Evolutionary conservation across 2,113 vertebrate species (phyloP).

Genomic region (Percopsis transmontana): DNA sequence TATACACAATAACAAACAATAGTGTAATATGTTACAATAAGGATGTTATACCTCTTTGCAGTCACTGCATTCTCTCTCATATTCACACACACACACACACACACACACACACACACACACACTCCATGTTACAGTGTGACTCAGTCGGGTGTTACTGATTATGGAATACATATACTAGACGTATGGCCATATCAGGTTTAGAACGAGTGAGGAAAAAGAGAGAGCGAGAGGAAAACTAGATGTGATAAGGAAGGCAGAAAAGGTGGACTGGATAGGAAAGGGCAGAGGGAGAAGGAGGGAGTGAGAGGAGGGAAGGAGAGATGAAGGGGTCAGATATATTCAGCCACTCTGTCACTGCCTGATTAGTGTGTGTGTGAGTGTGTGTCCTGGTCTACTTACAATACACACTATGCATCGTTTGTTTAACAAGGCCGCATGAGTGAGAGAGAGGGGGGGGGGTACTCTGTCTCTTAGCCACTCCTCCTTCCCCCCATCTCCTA

Average conservation of each 20-base stretch:
- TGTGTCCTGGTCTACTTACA: slow-evolving; percentile 37
- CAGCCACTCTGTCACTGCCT: slow-evolving; percentile 38
- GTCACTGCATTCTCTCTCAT: slow-evolving; percentile 12
- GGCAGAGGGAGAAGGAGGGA: slow-evolving; percentile 1
- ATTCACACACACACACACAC: slow-evolving; percentile 17
- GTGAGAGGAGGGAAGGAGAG: neutral
- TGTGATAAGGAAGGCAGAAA: neutral
- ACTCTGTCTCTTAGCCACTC: slow-evolving; percentile 26
- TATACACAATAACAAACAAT: neutral
- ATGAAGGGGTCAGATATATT: slow-evolving; percentile 20
- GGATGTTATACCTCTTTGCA: neutral
- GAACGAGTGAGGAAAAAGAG: neutral
- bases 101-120: slow-evolving; percentile 13
- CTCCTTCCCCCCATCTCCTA: slow-evolving; percentile 16
- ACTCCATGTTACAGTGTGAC: slow-evolving; percentile 16
- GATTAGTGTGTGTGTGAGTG: slow-evolving; percentile 22
- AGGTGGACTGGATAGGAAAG: neutral
- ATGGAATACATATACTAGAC: slow-evolving; percentile 41
- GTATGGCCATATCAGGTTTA: slow-evolving; percentile 14
- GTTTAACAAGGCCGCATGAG: neutral
- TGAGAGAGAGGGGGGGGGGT: slow-evolving; percentile 34
- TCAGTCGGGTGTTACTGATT: slow-evolving; percentile 42
- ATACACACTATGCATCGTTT: slow-evolving; percentile 9
- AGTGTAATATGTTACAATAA: too few relatives aligned
- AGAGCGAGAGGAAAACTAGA: neutral